Base-by-base conservation (phyloP, 2,888 invertebrate species). In the Aradus depressus region DNA sequence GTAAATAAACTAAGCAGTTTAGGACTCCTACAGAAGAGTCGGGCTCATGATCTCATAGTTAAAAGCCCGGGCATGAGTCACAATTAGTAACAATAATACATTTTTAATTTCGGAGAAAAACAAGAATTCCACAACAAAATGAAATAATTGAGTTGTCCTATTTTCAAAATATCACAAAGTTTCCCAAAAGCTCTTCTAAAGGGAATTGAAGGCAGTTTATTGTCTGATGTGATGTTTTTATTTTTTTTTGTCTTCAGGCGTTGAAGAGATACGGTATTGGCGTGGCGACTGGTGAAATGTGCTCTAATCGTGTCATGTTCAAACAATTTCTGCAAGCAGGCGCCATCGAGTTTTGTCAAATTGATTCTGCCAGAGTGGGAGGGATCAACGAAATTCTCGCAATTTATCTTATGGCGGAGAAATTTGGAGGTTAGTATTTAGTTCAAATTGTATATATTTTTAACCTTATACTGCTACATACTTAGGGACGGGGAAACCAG, bases 221-320 rank as follows among this genome's bases (percentile, higher is more conserved):
- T n/a, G n/a, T n/a, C n/a, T n/a, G n/a, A n/a, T n/a, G n/a, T n/a
- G n/a, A n/a, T n/a, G n/a, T n/a, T n/a, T 51, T 21, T 18, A 28
- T 28, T 32, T 25, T n/a, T n/a, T 44, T 50, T 38, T 28, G 14
- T 38, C 59, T 62, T 3, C 55, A 75, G 74, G 74, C 70, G 2
- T 60, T 76, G 58, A 65, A 80, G 58, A 82, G 84, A 0, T 71
- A 77, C 34, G 82, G 81, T 6, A 87, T 92, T 56, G 84, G 82
- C 3, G 88, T 93, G 31, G 93, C 92, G 0, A 87, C 88, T 0
- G 93, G 92, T 1, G 92, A 93, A 70, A 85, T 87, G 81, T 90
- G 89, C 66, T 84, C 84, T 25, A 93, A 93, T 72, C 73, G 91
- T 49, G 83, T 92, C 0, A 80, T 92, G 74, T 93, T 93, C 72